A percentile compares a stretch with the other conserved stretches of the same genome.
Evolutionary conservation across 2,113 vertebrate genomes (phyloP).

Genomic region (Labrus mixtus): DNA sequence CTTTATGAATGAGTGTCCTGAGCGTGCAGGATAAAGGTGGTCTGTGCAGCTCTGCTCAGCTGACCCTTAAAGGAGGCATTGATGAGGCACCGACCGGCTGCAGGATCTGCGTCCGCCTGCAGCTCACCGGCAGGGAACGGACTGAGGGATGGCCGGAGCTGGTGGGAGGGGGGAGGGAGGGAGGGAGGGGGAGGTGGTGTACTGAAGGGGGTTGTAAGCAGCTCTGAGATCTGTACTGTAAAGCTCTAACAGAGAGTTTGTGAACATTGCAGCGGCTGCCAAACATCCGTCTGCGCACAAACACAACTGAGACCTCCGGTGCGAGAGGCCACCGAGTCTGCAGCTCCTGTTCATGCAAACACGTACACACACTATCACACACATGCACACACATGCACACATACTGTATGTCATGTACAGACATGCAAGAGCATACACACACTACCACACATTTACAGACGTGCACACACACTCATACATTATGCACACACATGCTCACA

Average conservation of each 20-base stretch:
- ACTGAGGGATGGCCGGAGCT: not conserved
- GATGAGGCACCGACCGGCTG: conserved; percentile 64
- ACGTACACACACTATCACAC: not conserved
- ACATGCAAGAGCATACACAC: not conserved
- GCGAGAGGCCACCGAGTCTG: conserved; percentile 13
- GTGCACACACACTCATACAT: conserved; percentile 1
- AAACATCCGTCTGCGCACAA: conserved; percentile 28
- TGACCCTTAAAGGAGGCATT: conserved; percentile 83
- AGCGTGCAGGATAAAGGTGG: conserved; percentile 81
- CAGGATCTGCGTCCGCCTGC: conserved; percentile 37
- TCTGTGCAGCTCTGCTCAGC: conserved; percentile 78
- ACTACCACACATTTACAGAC: not conserved
- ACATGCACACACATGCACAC: not conserved
- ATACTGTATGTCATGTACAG: too few relatives aligned
- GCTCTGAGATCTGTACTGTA: conserved; percentile 15
- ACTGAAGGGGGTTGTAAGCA: not conserved
- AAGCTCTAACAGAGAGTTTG: conserved; percentile 20
- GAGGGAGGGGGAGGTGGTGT: conserved; percentile 1
- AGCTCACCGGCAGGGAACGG: conserved; percentile 12
- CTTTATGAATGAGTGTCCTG: conserved; percentile 82
- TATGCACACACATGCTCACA: not conserved
- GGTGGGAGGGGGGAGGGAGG: conserved; percentile 12
- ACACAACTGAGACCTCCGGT: conserved; percentile 46
- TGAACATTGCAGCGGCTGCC: conserved; percentile 15
- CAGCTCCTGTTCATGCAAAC: conserved; percentile 2